Base-by-base conservation (phyloP, 2,113 vertebrate species). In the Dromaius novaehollandiae region DNA sequence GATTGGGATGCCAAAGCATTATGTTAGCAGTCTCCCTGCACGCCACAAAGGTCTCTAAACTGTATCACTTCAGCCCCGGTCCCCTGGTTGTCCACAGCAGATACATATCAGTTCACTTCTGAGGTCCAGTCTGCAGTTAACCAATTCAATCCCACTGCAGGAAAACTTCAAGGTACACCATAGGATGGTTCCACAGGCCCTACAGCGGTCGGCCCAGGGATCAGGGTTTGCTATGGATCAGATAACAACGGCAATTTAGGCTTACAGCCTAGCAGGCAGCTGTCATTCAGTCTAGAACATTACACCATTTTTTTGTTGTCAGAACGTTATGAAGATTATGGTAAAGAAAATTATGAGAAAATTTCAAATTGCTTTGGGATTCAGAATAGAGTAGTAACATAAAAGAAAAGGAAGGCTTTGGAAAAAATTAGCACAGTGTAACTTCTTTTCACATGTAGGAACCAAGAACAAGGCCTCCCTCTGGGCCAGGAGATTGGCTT, bases 171-270 rank as follows among this genome's bases (percentile, higher is more conserved):
- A 32, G 11, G 12, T 17, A 21, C 3, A 0, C 4, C 4, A 5
- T 1, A n/a, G 22, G 11, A 8, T 4, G 38, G 1, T 71, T 51
- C n/a, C 38, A 48, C 14, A 73, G 25, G 5, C 56, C 32, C 30
- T 58, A 18, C 56, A 34, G 9, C 64, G 15, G 7, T 13, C 86
- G 48, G 12, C 15, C 18, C 11, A 11, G 8, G 34, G 20, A 60
- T 3, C 11, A 30, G 1, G 0, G 0, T 51, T 86, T 61, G 46
- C 4, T 4, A 5, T 46, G 15, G 7, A 14, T 38, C 13, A 6
- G 53, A 16, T 9, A 66, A 42, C 7, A 34, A 5, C n/a, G 6
- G 6, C 2, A 44, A 53, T 46, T 61, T 74, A 70, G 28, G 6
- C n/a, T 36, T 22, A 48, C 46, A 48, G 46, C 46, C 30, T 34